phyloP scores from a whole-genome alignment of 2,797 vertebrate genomes.

The Sebastes miniatus region DNA sequence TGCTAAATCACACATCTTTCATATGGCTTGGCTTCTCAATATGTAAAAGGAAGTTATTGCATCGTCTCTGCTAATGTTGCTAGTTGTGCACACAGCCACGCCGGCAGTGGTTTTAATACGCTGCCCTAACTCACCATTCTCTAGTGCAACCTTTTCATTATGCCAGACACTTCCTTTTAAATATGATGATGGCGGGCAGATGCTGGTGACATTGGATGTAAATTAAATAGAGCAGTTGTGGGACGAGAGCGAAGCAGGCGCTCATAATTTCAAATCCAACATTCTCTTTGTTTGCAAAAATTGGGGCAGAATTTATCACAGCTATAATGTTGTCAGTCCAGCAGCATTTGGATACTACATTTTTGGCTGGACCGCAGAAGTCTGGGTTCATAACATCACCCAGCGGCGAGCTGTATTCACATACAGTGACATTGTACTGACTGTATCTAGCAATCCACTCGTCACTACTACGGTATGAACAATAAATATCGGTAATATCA shows the following conservation, averaged over 20 bases:
- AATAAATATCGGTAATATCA: too few relatives aligned
- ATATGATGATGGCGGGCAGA: slow-evolving; percentile 25
- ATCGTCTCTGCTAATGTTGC: slow-evolving; percentile 19
- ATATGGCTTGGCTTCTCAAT: neutral
- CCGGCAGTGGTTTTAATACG: slow-evolving; percentile 8
- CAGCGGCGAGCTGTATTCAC: too few relatives aligned
- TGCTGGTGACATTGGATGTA: slow-evolving; percentile 12
- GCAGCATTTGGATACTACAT: too few relatives aligned
- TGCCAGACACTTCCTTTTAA: slow-evolving; percentile 17
- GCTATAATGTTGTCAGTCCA: slow-evolving; percentile 4
- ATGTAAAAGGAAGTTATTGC: slow-evolving; percentile 15
- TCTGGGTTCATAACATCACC: too few relatives aligned
- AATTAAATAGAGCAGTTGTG: slow-evolving; percentile 14
- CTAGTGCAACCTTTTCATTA: slow-evolving; percentile 1
- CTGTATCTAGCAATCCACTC: too few relatives aligned
- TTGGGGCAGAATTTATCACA: slow-evolving; percentile 3
- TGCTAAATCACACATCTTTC: neutral
- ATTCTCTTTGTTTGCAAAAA: slow-evolving; percentile 18
- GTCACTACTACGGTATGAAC: too few relatives aligned
- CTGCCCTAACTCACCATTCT: neutral
- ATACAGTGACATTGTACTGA: too few relatives aligned
- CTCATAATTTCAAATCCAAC: slow-evolving; percentile 1
- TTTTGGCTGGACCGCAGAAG: too few relatives aligned
- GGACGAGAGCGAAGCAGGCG: neutral
- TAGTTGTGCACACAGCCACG: neutral